These are phyloP conservation scores for Chelonia mydas DNA, from an alignment of 2,797 vertebrate genomes.

Conservation along the genomic window DNA sequence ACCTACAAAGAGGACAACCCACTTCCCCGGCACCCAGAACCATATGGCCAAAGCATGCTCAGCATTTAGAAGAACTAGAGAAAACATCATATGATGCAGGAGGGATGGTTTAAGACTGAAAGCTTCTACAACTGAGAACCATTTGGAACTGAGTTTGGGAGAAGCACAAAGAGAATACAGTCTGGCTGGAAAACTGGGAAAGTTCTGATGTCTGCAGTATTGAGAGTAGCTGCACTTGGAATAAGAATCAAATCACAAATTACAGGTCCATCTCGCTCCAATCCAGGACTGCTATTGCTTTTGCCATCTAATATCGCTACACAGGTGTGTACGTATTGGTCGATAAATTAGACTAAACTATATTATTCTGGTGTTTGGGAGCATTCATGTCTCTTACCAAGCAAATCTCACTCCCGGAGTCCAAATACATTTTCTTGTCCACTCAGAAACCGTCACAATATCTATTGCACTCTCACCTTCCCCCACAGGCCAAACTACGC, in stretches of 20 bases:
- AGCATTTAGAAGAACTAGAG: not conserved
- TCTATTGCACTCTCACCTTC: not conserved
- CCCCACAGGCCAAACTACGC: rapidly evolving
- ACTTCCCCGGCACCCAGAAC: rapidly evolving
- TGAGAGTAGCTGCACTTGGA: not conserved
- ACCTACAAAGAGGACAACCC: not conserved
- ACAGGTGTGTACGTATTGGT: rapidly evolving
- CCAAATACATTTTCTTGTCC: not conserved
- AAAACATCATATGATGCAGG: not conserved
- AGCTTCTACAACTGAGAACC: not conserved
- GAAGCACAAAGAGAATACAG: not conserved
- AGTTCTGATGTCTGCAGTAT: not conserved
- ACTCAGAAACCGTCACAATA: not conserved
- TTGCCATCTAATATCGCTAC: not conserved
- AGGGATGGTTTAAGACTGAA: not conserved
- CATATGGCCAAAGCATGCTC: not conserved
- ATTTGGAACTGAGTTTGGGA: not conserved
- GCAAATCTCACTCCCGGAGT: not conserved
- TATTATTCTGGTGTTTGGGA: not conserved
- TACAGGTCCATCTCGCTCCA: rapidly evolving
- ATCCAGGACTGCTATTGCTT: not conserved
- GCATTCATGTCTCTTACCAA: not conserved
- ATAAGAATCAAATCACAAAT: not conserved
- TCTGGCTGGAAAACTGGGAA: not conserved
- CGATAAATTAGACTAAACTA: not conserved